Evolutionary conservation across 2,113 vertebrate genomes (phyloP).

Genomic region (Pycnonotus jocosus): DNA sequence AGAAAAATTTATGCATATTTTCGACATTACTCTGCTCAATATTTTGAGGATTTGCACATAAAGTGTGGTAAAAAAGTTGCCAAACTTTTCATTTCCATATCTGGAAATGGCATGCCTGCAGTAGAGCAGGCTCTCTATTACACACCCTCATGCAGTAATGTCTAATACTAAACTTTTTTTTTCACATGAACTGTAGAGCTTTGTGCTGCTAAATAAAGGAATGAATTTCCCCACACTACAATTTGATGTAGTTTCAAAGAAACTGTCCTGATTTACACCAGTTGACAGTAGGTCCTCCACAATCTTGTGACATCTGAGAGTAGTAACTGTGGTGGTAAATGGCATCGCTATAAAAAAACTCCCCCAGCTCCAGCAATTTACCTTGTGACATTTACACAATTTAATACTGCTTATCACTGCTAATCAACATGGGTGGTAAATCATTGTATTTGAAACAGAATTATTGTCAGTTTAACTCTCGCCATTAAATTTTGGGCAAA

Average conservation of each 20-base stretch:
- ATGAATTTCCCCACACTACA: neutral
- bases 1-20: neutral
- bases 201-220: slow-evolving; percentile 24
- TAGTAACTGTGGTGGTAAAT: slow-evolving; percentile 15
- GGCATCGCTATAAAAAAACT: neutral
- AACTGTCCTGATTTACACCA: neutral
- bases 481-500: neutral
- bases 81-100: neutral
- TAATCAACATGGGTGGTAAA: neutral
- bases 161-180: neutral
- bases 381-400: neutral
- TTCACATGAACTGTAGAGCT: neutral
- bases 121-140: neutral
- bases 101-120: slow-evolving; percentile 3
- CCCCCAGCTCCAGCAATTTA: neutral
- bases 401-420: neutral
- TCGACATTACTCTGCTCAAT: neutral
- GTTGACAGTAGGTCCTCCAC: neutral
- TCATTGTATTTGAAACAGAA: neutral
- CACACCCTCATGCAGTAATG: neutral
- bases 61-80: neutral
- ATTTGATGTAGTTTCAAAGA: neutral
- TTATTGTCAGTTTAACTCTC: neutral
- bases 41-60: neutral
- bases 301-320: neutral